A percentile compares a stretch with the other conserved stretches of the same genome.
Conservation (phyloP, 2,888 invertebrate genomes). For the Acleris sparsana region DNA sequence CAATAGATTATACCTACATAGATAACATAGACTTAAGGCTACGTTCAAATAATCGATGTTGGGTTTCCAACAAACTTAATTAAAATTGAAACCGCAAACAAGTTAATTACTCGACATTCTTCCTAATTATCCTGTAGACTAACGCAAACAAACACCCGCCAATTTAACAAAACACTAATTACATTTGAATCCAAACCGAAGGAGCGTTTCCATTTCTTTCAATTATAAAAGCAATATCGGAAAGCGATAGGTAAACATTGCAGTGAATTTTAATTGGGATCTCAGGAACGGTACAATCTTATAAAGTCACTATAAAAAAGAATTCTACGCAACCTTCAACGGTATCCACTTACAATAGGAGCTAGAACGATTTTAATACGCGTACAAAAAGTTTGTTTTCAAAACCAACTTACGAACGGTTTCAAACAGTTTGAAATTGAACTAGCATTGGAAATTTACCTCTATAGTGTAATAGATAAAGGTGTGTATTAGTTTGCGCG, state of each 20-base stretch:
- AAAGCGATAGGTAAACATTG: conserved; percentile 35
- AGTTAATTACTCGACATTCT: too few relatives aligned
- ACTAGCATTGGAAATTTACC: conserved; percentile 4
- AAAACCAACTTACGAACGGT: conserved; percentile 4
- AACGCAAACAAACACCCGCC: neutral
- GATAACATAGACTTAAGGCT: too few relatives aligned
- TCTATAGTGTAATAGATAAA: neutral
- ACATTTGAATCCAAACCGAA: neutral
- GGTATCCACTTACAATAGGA: neutral
- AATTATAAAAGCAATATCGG: conserved; percentile 36
- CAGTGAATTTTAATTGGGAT: conserved; percentile 36
- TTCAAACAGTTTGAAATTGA: conserved; percentile 7
- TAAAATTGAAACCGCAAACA: too few relatives aligned
- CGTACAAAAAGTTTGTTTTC: conserved; percentile 6
- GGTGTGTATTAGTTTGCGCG: neutral
- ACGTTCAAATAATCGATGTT: too few relatives aligned
- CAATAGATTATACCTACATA: too few relatives aligned
- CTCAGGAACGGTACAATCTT: conserved; percentile 16
- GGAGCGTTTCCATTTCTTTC: conserved; percentile 14
- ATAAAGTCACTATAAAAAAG: neutral
- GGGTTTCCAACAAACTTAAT: too few relatives aligned
- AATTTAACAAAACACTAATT: neutral
- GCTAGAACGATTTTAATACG: neutral
- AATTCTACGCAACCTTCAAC: conserved; percentile 1
- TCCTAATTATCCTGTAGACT: neutral